Base-by-base conservation (phyloP, 2,113 vertebrate genomes). In the Sterrhoptilus dennistouni region DNA sequence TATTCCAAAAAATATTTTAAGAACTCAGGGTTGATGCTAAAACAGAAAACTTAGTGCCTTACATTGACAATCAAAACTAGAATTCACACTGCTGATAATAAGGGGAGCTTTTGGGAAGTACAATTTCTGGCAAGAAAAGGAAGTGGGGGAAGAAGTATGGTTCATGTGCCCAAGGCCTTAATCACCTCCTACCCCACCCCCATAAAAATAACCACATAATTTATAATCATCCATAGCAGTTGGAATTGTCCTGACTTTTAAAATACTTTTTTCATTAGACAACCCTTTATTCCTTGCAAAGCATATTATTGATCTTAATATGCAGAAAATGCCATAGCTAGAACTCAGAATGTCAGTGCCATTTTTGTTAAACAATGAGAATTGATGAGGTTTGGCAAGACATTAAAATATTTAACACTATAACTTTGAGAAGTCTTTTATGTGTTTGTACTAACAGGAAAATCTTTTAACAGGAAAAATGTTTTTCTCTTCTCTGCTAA, bases 331-430 rank as follows among this genome's bases (percentile, higher is more conserved):
- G 38, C 29, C 84, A 69, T 90, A 74, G 87, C 84, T 57, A 63
- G 59, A 79, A 84, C 44, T 78, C 47, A 74, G 68, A 83, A 74
- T 74, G 87, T 54, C 52, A 94, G 70, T 83, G 71, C 92, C 76
- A 56, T 93, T 96, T 95, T 92, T 90, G 53, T 59, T 90, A 95
- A 93, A 96, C 96, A 95, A 93, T 94, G 53, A 90, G 79, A 93
- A 83, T 64, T 96, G 88, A 92, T 75, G 92, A 92, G 95, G 96
- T 94, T 96, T 97, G 96, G 95, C 96, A 97, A 78, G 36, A 60
- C 85, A 89, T 71, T 86, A 60, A 95, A 95, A 93, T 95, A 93
- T 87, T 96, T 94, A 92, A 75, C 35, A 78, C 71, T 90, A 89
- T 64, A 94, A 76, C 35, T 89, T 63, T 83, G 68, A 83, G 65